phyloP scores from a whole-genome alignment of 2,888 invertebrate species.

The Hypena proboscidalis region DNA sequence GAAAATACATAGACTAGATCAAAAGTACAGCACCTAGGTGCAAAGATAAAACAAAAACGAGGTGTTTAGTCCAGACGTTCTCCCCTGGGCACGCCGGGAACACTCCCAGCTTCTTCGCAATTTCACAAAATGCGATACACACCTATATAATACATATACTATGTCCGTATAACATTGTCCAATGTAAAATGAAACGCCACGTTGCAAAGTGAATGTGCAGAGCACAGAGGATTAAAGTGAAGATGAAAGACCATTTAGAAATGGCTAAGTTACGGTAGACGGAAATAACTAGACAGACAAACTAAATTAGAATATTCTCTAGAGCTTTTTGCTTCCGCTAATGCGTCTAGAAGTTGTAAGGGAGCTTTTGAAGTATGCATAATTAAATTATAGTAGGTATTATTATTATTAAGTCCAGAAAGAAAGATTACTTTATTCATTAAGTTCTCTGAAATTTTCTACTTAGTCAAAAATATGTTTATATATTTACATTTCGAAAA shows the following conservation, averaged over 20 bases:
- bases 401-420: too few species aligned
- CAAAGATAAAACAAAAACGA: constrained; percentile 60
- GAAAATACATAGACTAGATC: constrained; percentile 26
- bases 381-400: background rate
- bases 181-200: constrained; percentile 54
- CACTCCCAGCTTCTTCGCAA: constrained; percentile 72
- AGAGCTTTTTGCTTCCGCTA: constrained; percentile 68
- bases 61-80: constrained; percentile 77
- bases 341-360: constrained; percentile 52
- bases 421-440: too few species aligned
- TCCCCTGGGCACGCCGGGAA: constrained; percentile 70
- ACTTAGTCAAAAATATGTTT: too few species aligned
- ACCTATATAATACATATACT: constrained; percentile 59
- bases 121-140: constrained; percentile 75
- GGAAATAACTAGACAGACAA: constrained; percentile 77
- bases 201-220: constrained; percentile 42
- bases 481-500: too few species aligned
- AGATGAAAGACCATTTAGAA: constrained; percentile 52
- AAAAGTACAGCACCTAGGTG: constrained; percentile 46
- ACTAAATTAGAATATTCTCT: constrained; percentile 79
- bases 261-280: constrained; percentile 63
- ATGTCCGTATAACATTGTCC: constrained; percentile 60
- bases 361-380: constrained; percentile 17
- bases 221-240: constrained; percentile 44
- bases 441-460: too few species aligned